Percentiles rank a stretch among this genome's conserved stretches.
These are phyloP conservation scores for Cloeon dipterum DNA, from an alignment of 2,888 invertebrate species.

Conservation along the genomic window DNA sequence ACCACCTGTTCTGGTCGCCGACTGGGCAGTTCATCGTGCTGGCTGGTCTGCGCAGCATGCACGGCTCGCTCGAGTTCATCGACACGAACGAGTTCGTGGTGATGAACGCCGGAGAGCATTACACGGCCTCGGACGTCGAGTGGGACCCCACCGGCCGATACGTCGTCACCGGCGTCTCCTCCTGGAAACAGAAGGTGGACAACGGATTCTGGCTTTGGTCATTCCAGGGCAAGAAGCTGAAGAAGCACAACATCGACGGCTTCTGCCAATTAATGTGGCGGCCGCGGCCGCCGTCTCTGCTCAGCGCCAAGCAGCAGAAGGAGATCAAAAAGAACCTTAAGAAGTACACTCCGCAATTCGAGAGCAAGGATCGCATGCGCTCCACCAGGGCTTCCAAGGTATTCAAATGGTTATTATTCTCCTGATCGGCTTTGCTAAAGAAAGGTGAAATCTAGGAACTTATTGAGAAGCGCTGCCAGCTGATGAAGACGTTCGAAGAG, in stretches of 20 bases:
- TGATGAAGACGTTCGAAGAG: conserved; percentile 68
- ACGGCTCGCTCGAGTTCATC: conserved; percentile 83
- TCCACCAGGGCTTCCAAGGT: conserved; percentile 78
- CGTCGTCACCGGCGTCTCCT: conserved; percentile 83
- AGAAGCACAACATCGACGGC: conserved; percentile 67
- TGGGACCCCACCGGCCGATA: conserved; percentile 99
- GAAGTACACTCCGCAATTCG: conserved; percentile 88
- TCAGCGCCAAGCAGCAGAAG: conserved; percentile 66
- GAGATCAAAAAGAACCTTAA: conserved; percentile 95
- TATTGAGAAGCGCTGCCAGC: conserved; percentile 69
- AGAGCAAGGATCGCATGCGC: conserved; percentile 85
- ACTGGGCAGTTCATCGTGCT: conserved; percentile 86
- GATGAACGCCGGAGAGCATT: conserved; percentile 89
- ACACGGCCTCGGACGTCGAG: conserved; percentile 83
- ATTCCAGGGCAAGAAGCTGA: conserved; percentile 66
- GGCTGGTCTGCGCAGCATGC: conserved; percentile 62
- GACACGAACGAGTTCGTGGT: conserved; percentile 88
- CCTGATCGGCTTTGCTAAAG: not conserved
- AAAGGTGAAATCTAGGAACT: conserved; percentile 32
- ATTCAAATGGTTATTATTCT: conserved; percentile 7
- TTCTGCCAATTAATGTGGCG: conserved; percentile 94
- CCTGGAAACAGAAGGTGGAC: conserved; percentile 75
- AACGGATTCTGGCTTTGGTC: conserved; percentile 93
- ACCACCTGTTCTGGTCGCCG: conserved; percentile 83
- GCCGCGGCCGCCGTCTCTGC: conserved; percentile 70